Base-by-base conservation (phyloP, 2,113 vertebrate genomes). In the Ictidomys tridecemlineatus region DNA sequence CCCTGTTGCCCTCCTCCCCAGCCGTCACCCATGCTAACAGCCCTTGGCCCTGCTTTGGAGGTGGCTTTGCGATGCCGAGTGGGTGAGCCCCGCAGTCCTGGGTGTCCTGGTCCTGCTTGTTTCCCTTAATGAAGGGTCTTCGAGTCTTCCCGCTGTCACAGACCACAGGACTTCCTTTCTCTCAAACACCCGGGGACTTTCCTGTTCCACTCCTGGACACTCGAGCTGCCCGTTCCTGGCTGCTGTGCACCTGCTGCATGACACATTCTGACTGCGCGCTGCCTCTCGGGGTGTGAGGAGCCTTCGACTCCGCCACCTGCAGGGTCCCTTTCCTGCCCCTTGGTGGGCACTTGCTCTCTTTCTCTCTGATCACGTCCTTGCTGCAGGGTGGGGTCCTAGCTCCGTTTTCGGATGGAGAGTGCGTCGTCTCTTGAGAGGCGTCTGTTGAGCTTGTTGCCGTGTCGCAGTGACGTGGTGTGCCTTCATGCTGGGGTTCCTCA, bases 241-340 rank as follows among this genome's bases (percentile, higher is more conserved):
- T 69, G 67, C 5, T 4, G 14, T 69, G 32, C 32, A 1, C 6
- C 0, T 14, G 32, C 67, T 8, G 2, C 5, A 5, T 8, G 67
- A 16, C 32, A 16, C 69, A 11, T 53, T 30, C 14, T 39, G 48
- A 13, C 48, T 48, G 8, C 48, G 48, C 48, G 48, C 48, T 48
- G 48, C 48, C 48, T 48, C 48, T 10, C 48, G 48, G 8, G 48
- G 24, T 42, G 42, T 42, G 42, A n/a, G 45, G 34, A 10, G 26
- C 48, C 9, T 56, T 4, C 53, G 16, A 56, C 53, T 56, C 5
- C 1, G 16, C 53, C 2, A 17, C 53, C 53, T 45, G 45, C 45
- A 5, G 45, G 45, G 45, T n/a, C 11, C 18, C 32, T 51, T 30
- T 8, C 32, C 42, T 22, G 51, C 42, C 11, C 7, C 53, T 17